Conservation (phyloP, 2,797 vertebrate species). For the Acrossocheilus fasciatus region DNA sequence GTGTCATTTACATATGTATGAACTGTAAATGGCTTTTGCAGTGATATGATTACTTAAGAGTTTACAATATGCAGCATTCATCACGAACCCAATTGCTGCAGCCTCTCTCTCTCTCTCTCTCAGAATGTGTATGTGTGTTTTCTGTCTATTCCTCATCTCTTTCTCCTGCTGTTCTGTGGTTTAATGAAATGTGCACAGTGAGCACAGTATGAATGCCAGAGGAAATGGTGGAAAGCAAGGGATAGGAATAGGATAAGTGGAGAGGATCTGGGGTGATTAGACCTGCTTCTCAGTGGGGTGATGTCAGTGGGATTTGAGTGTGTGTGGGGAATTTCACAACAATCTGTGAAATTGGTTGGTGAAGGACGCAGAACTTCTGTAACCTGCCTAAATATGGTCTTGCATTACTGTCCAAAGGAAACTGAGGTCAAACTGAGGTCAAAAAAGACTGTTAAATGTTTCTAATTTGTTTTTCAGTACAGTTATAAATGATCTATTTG, state of each 20-base stretch:
- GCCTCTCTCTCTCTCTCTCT: neutral
- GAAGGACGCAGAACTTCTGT: neutral
- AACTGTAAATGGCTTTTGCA: slow-evolving; percentile 42
- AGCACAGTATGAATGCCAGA: neutral
- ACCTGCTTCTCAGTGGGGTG: slow-evolving; percentile 10
- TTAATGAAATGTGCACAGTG: slow-evolving; percentile 36
- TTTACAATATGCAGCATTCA: slow-evolving; percentile 24
- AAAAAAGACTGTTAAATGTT: neutral
- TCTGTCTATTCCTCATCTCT: slow-evolving; percentile 12
- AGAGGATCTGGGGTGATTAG: slow-evolving; percentile 35
- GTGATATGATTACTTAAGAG: slow-evolving; percentile 30
- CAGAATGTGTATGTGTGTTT: slow-evolving; percentile 24
- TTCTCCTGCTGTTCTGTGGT: slow-evolving; percentile 13
- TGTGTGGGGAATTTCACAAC: neutral
- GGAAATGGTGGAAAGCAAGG: neutral
- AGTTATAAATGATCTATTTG: no score
- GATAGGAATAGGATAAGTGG: slow-evolving; percentile 19
- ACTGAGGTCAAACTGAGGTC: neutral
- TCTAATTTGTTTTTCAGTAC: no score
- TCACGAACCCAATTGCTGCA: neutral
- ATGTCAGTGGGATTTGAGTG: slow-evolving; percentile 19
- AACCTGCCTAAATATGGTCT: neutral
- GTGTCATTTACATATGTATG: slow-evolving; percentile 43
- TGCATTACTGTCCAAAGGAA: neutral
- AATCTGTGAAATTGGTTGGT: neutral